A percentile compares a stretch with the other conserved stretches of the same genome.
Evolutionary conservation across 2,797 vertebrate species (phyloP).

Genomic region (Acestrorhynchus altus): DNA sequence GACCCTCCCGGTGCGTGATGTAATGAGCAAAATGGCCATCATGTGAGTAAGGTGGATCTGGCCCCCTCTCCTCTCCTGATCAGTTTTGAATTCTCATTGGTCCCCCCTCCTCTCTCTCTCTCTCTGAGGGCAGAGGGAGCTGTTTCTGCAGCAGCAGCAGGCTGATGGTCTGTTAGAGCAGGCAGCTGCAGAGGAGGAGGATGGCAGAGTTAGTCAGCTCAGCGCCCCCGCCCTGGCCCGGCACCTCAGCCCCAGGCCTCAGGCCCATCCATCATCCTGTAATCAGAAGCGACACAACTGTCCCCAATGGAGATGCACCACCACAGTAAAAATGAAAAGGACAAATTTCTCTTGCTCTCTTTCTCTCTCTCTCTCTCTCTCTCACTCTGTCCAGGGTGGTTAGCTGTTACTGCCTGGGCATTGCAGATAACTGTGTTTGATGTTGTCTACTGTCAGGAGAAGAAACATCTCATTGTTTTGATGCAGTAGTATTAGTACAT

Average conservation of each 20-base stretch:
- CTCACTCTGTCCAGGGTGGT: constrained; percentile 6
- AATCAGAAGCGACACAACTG: constrained; percentile 21
- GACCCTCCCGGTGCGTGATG: neutral
- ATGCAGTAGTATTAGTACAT: no score
- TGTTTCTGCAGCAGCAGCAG: constrained; percentile 81
- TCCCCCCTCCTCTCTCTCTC: constrained; percentile 43
- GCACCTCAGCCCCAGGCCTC: constrained; percentile 59
- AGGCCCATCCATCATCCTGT: neutral
- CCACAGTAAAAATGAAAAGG: constrained; percentile 49
- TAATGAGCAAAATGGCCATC: neutral
- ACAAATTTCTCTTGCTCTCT: neutral
- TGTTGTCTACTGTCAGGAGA: neutral
- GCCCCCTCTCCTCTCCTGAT: neutral
- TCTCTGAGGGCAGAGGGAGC: constrained; percentile 78
- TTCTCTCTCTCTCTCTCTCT: constrained; percentile 1
- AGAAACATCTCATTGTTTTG: no score
- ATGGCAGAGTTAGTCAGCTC: constrained; percentile 94
- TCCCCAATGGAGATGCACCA: constrained; percentile 59
- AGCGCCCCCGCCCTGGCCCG: constrained; percentile 79
- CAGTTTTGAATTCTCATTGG: neutral
- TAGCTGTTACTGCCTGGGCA: constrained; percentile 22
- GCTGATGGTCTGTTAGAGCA: constrained; percentile 79
- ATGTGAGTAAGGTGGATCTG: neutral
- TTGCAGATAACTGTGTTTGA: constrained; percentile 25
- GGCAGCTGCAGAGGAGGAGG: constrained; percentile 76